phyloP scores from a whole-genome alignment of 2,797 vertebrate genomes.

The Semotilus atromaculatus region DNA sequence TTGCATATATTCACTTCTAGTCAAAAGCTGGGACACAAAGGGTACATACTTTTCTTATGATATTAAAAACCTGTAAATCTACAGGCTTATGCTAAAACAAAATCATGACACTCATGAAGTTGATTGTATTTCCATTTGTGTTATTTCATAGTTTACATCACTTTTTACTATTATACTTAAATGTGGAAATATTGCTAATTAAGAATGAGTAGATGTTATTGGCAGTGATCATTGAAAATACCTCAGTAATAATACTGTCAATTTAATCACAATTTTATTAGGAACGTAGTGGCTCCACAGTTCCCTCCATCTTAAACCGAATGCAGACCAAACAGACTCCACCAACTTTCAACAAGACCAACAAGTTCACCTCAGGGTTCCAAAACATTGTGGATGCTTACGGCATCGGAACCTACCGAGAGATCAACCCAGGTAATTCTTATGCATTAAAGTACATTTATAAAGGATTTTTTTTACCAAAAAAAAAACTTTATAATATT shows the following conservation, averaged over 20 bases:
- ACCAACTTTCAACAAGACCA: constrained; percentile 97
- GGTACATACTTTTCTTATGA: too few relatives aligned
- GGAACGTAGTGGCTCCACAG: constrained; percentile 97
- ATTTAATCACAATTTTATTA: constrained; percentile 62
- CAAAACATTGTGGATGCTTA: constrained; percentile 98
- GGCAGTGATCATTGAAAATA: not conserved
- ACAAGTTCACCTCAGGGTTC: constrained; percentile 96
- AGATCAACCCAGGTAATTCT: constrained; percentile 94
- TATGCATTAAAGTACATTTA: not conserved
- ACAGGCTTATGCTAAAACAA: not conserved
- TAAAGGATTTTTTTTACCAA: not conserved
- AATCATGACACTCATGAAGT: not conserved
- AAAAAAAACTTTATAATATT: too few relatives aligned
- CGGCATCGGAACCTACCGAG: constrained; percentile 93
- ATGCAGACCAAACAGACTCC: constrained; percentile 99
- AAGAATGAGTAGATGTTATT: not conserved
- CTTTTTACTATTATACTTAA: not conserved
- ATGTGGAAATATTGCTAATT: not conserved
- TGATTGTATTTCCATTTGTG: not conserved
- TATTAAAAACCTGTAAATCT: not conserved
- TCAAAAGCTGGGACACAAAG: too few relatives aligned
- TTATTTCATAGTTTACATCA: not conserved
- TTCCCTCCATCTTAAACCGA: constrained; percentile 96
- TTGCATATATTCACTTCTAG: not conserved
- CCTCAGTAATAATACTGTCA: not conserved